Conservation (phyloP, 1,140 invertebrate genomes). For the Carposina sasakii region DNA sequence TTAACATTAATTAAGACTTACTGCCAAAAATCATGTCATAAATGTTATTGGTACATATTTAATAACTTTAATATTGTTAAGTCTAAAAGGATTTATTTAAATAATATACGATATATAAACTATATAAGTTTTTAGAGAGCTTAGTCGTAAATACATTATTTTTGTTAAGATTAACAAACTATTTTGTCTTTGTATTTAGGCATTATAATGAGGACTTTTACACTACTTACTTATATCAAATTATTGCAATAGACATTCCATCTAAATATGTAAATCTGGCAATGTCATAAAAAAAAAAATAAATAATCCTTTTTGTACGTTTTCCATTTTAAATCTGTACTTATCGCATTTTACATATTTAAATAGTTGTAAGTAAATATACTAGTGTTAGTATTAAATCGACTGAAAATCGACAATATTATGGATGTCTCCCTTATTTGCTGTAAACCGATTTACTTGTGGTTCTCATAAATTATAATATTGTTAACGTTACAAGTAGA, state of each 20-base stretch:
- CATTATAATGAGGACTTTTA: no score
- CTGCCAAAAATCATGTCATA: constrained; percentile 11
- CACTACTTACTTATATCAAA: no score
- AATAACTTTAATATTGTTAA: constrained; percentile 15
- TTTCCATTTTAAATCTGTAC: constrained; percentile 32
- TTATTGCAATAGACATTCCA: constrained; percentile 40
- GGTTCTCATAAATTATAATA: constrained; percentile 17
- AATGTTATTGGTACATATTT: constrained; percentile 31
- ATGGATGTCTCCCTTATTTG: constrained; percentile 52
- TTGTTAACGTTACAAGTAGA: no score
- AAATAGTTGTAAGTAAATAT: no score
- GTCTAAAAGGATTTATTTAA: constrained; percentile 12
- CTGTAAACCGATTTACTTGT: constrained; percentile 25
- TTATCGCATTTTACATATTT: constrained; percentile 35
- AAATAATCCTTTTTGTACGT: no score
- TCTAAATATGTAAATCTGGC: no score
- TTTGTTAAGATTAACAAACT: no score
- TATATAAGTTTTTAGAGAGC: no score
- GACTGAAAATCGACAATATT: constrained; percentile 65
- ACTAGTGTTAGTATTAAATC: no score
- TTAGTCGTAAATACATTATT: no score
- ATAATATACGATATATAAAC: constrained; percentile 1
- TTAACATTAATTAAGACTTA: background rate
- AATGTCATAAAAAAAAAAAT: no score
- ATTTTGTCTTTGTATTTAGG: no score